Percentiles rank a stretch among this genome's conserved stretches.
These are phyloP conservation scores for Drosophila maculinotata DNA, from an alignment of 2,888 invertebrate genomes.

Conservation along the genomic window DNA sequence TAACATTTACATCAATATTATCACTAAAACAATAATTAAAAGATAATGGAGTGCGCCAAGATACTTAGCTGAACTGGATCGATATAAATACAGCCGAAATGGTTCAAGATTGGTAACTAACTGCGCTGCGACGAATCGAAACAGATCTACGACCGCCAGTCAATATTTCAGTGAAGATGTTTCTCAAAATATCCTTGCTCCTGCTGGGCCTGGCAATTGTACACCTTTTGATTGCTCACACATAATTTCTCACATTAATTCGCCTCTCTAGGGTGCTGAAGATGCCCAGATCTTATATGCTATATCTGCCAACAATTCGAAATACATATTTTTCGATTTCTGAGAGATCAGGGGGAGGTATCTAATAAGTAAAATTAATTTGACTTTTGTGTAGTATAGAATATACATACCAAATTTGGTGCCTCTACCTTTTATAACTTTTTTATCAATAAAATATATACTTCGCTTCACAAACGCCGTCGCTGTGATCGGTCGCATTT, in stretches of 20 bases:
- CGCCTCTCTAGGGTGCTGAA: constrained; percentile 10
- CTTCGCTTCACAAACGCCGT: no score
- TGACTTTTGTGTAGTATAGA: no score
- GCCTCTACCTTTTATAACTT: no score
- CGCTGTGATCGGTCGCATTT: no score
- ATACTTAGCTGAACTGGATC: background rate
- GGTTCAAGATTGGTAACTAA: background rate
- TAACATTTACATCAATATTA: no score
- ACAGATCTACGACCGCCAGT: background rate
- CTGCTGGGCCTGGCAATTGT: constrained; percentile 25
- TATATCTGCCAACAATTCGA: constrained; percentile 38
- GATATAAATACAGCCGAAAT: constrained; percentile 41
- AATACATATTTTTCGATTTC: no score
- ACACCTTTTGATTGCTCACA: background rate
- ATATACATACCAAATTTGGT: no score
- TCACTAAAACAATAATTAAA: constrained; percentile 39
- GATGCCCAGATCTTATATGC: constrained; percentile 45
- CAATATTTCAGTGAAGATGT: constrained; percentile 37
- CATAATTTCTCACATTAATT: background rate
- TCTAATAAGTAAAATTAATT: no score
- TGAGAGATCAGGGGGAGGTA: no score
- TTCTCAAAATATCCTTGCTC: constrained; percentile 31
- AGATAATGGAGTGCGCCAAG: constrained; percentile 18
- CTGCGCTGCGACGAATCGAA: background rate
- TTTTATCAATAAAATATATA: no score